Percentiles rank a stretch among this genome's conserved stretches.
These are phyloP conservation scores for Drepana falcataria DNA, from an alignment of 2,888 invertebrate genomes.

Conservation along the genomic window DNA sequence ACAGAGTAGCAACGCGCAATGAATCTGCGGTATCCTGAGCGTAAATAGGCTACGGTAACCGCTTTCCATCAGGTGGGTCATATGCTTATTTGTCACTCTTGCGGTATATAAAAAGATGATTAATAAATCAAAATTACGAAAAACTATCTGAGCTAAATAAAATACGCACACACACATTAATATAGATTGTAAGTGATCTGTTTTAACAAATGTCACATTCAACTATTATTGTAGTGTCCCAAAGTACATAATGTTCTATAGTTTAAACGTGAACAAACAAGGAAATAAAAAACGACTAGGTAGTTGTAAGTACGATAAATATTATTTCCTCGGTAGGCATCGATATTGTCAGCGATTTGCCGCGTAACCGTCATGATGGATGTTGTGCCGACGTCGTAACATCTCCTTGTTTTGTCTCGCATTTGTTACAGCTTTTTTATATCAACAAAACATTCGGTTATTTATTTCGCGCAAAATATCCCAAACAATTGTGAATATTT, in stretches of 20 bases:
- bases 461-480: slow-evolving; percentile 2
- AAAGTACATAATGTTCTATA: slow-evolving; percentile 19
- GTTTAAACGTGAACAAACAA: slow-evolving; percentile 45
- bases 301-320: slow-evolving; percentile 39
- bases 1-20: no score
- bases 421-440: slow-evolving; percentile 24
- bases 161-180: no score
- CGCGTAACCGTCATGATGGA: slow-evolving; percentile 50
- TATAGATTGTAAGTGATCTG: no score
- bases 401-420: slow-evolving; percentile 37
- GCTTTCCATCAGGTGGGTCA: no score
- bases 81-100: no score
- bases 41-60: no score
- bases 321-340: slow-evolving; percentile 50
- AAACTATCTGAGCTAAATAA: no score
- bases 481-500: no score
- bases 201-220: no score
- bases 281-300: slow-evolving; percentile 43
- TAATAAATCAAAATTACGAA: no score
- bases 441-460: slow-evolving; percentile 1
- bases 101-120: no score
- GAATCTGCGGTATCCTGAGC: no score
- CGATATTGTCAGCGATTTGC: slow-evolving; percentile 63
- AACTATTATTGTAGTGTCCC: background rate
- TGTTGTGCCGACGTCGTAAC: slow-evolving; percentile 42